Conservation (phyloP, 2,888 invertebrate species). For the Psococerastis gibbosa region DNA sequence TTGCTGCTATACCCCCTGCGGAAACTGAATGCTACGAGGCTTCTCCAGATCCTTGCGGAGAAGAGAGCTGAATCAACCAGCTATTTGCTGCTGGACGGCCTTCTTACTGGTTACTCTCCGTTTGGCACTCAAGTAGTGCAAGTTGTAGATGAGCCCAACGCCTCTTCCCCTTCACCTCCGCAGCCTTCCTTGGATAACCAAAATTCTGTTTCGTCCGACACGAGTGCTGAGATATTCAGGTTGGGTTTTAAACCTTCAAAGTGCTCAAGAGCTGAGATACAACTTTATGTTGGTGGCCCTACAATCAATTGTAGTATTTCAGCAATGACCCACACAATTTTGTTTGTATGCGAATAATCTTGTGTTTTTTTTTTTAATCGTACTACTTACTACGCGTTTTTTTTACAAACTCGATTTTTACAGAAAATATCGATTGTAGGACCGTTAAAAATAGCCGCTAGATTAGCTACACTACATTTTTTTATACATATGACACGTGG, state of each 20-base stretch:
- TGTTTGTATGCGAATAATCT: too few species aligned
- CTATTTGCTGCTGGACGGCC: conserved; percentile 47
- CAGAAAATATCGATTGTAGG: too few species aligned
- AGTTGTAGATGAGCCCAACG: background rate
- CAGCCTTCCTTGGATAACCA: background rate
- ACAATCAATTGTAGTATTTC: too few species aligned
- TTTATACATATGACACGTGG: too few species aligned
- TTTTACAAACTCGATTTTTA: too few species aligned
- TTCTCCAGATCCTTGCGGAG: conserved; percentile 44
- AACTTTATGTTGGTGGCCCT: too few species aligned
- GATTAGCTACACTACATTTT: too few species aligned
- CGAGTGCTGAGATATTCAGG: conserved; percentile 54
- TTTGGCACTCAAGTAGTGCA: conserved; percentile 27
- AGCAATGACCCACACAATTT: too few species aligned
- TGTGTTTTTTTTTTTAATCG: too few species aligned
- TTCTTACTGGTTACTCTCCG: conserved; percentile 43
- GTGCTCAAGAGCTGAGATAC: conserved; percentile 7
- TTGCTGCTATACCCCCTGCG: conserved; percentile 46
- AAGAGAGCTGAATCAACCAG: conserved; percentile 49
- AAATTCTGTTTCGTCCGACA: conserved; percentile 28
- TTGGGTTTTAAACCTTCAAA: conserved; percentile 22
- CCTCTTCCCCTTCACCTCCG: background rate
- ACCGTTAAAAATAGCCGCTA: too few species aligned
- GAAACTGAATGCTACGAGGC: conserved; percentile 49
- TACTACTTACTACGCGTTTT: too few species aligned